Percentiles rank a stretch among this genome's conserved stretches.
These are phyloP conservation scores for Ophioninae sp. DNA, from an alignment of 2,888 invertebrate genomes.

Conservation along the genomic window DNA sequence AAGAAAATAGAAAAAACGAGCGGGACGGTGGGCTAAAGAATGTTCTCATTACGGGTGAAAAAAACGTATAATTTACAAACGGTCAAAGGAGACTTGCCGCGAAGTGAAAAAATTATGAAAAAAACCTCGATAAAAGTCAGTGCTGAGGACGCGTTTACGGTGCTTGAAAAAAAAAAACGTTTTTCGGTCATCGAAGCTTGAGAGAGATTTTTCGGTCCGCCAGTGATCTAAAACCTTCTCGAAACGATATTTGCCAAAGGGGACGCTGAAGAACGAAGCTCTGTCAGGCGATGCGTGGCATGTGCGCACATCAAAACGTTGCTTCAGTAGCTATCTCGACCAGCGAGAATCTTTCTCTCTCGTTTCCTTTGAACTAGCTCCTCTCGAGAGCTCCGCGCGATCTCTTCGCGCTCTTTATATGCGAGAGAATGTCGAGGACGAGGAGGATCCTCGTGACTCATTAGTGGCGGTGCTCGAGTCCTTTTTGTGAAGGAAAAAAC, in stretches of 20 bases:
- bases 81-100: constrained; percentile 36
- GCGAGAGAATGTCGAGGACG: constrained; percentile 61
- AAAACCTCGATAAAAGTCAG: constrained; percentile 16
- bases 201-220: constrained; percentile 28
- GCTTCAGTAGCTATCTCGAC: constrained; percentile 39
- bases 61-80: constrained; percentile 31
- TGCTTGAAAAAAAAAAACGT: constrained; percentile 4
- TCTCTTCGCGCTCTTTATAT: constrained; percentile 52
- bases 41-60: constrained; percentile 29
- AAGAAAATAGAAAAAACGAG: constrained; percentile 52
- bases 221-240: constrained; percentile 43
- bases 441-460: constrained; percentile 62
- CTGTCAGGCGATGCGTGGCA: constrained; percentile 33
- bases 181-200: constrained; percentile 46
- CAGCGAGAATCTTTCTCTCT: constrained; percentile 42
- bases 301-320: constrained; percentile 39
- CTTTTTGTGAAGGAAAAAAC: constrained; percentile 47
- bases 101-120: constrained; percentile 12
- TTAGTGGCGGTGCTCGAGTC: constrained; percentile 61
- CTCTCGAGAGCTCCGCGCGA: constrained; percentile 4
- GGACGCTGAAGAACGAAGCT: constrained; percentile 38
- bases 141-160: constrained; percentile 32
- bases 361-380: constrained; percentile 58
- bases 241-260: constrained; percentile 46
- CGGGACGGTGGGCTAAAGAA: constrained; percentile 27